Conservation (phyloP, 2,113 vertebrate genomes). For the Myrmophylax atrothorax region DNA sequence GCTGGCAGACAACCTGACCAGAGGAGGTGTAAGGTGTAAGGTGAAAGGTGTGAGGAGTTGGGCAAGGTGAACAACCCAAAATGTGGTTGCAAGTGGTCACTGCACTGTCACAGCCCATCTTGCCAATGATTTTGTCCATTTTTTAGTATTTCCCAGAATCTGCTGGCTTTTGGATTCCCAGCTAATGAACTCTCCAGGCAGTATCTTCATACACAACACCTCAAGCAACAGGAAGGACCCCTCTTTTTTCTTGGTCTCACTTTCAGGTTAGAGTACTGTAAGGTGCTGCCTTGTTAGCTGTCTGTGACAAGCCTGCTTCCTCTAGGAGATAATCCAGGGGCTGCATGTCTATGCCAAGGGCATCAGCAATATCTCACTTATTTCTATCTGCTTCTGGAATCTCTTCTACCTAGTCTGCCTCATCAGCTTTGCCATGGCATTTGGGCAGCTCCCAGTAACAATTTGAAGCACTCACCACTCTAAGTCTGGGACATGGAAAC, state of each 20-base stretch:
- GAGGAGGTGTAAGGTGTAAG: neutral
- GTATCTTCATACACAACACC: neutral
- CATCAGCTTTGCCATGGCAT: neutral
- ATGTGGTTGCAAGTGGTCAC: neutral
- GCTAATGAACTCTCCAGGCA: neutral
- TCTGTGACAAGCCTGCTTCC: neutral
- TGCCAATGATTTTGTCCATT: neutral
- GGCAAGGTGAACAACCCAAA: neutral
- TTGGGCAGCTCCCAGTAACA: neutral
- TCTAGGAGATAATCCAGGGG: neutral
- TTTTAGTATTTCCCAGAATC: neutral
- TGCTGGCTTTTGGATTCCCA: neutral
- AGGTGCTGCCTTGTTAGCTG: neutral
- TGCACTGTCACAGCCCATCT: neutral
- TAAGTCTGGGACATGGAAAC: neutral
- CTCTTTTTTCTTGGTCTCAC: neutral
- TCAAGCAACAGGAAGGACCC: neutral
- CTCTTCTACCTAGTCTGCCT: neutral
- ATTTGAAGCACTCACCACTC: neutral
- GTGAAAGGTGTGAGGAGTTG: neutral
- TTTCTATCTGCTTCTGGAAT: neutral
- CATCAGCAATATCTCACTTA: neutral
- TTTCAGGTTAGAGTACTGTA: neutral
- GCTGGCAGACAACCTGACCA: neutral
- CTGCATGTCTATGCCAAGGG: neutral